Evolutionary conservation across 2,888 invertebrate genomes (phyloP), one percentile per base, ranked within the genome.

Genomic region (Nomada ruficornis): DNA sequence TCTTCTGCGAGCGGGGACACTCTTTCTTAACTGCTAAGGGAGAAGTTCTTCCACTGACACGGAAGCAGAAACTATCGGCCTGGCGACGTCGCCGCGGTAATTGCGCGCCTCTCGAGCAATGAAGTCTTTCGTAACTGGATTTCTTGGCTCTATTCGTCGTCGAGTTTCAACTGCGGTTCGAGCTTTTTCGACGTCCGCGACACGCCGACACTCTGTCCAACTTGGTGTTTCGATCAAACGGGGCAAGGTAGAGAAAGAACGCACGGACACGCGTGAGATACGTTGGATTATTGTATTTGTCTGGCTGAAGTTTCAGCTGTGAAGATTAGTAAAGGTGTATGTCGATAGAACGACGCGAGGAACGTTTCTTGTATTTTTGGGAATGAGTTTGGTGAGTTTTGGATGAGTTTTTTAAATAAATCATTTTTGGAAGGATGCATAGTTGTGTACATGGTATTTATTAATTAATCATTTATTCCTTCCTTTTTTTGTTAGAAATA

Each of bases 121-220:
- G 77, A 85, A 85, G 76, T 82, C 82, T 67, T 68, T 75, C 80
- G 80, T 80, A 85, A 85, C 77, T 72, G 70, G 80, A 85, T 85
- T 85, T 69, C 82, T 76, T 59, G 57, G 68, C 60, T 78, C 73
- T 42, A 42, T 57, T 71, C 68, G 67, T 71, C 60, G 71, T 57
- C 47, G 23, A 44, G 75, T 54, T 47, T 47, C 54, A 54, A 29
- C 36, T 20, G 42, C 23, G 15, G 42, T 68, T 11, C 42, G 55
- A 15, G 23, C 20, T 55, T 55, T 23, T 18, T 11, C 42, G 3
- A 20, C 13, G 65, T 44, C 65, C 18, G 10, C 11, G 52, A 52
- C 54, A 18, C 29, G 36, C 18, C 10, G 10, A n/a, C 36, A 42
- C 11, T 36, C 23, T 29, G 55, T 68, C 23, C 11, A 15, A 18